Conservation (phyloP, 2,888 invertebrate genomes). For the Ormyrus thymus region DNA sequence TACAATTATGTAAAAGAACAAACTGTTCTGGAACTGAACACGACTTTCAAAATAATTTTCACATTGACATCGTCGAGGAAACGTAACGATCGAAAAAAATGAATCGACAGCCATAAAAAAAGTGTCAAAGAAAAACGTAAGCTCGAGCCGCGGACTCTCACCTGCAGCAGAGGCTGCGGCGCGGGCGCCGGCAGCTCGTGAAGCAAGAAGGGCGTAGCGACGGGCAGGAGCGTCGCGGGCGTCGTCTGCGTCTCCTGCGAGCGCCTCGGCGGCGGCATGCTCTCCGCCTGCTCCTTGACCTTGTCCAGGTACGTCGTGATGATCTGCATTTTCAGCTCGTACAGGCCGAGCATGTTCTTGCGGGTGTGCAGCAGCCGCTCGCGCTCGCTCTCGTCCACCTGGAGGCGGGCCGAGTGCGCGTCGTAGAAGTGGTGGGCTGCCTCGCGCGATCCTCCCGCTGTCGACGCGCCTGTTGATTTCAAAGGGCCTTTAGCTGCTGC, state of each 20-base stretch:
- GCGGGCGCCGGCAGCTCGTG: constrained; percentile 69
- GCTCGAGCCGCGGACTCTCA: constrained; percentile 22
- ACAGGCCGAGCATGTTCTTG: constrained; percentile 67
- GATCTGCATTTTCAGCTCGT: constrained; percentile 68
- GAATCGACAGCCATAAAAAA: background rate
- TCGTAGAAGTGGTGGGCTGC: constrained; percentile 72
- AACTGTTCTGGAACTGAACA: too few relatives aligned
- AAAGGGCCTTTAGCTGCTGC: too few relatives aligned
- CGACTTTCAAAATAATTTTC: too few relatives aligned
- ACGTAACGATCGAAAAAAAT: too few relatives aligned
- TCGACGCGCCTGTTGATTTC: constrained; percentile 66
- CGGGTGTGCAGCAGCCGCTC: constrained; percentile 10
- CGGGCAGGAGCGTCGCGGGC: constrained; percentile 63
- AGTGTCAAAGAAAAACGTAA: too few relatives aligned
- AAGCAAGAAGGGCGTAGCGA: constrained; percentile 68
- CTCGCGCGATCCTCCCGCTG: constrained; percentile 70
- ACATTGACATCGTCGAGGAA: too few relatives aligned
- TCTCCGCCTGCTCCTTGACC: constrained; percentile 70
- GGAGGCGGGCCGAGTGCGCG: constrained; percentile 67
- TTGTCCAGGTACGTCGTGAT: constrained; percentile 68
- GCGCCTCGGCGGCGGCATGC: constrained; percentile 69
- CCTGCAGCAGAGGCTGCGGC: constrained; percentile 68
- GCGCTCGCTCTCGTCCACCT: constrained; percentile 62
- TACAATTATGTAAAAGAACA: too few relatives aligned
- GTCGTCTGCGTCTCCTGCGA: constrained; percentile 73